These are phyloP conservation scores for Pachyrhynchus sulphureomaculatus DNA, from an alignment of 1,140 invertebrate genomes.

Conservation along the genomic window DNA sequence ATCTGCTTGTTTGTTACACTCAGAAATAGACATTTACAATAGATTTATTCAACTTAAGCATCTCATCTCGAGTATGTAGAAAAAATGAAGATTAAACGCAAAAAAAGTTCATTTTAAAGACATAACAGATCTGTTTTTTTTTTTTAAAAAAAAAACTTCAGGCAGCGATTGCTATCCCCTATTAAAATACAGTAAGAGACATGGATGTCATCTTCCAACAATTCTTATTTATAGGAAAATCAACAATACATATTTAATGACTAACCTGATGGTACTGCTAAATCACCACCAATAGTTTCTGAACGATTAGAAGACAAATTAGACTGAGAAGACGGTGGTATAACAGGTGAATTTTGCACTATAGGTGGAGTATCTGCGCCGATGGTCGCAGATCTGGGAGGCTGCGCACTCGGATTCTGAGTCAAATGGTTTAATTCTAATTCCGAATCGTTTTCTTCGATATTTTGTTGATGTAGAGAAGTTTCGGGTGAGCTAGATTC, in stretches of 20 bases:
- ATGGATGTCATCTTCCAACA: neutral
- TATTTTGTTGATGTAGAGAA: conserved; percentile 23
- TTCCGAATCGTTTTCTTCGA: conserved; percentile 44
- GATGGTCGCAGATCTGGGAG: conserved; percentile 45
- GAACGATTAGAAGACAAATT: conserved; percentile 34
- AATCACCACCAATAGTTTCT: conserved; percentile 35
- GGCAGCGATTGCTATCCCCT: too few species aligned
- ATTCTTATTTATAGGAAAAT: neutral
- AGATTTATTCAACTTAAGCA: too few species aligned
- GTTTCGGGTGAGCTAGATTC: conserved; percentile 51
- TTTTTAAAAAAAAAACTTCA: too few species aligned
- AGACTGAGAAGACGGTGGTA: neutral
- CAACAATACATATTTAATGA: too few species aligned
- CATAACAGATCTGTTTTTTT: too few species aligned
- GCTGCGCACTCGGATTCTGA: conserved; percentile 19
- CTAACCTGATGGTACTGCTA: neutral
- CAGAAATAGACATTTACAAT: too few species aligned
- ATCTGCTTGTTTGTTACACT: too few species aligned
- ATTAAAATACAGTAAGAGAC: too few species aligned
- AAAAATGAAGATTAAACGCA: too few species aligned
- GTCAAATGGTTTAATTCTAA: conserved; percentile 33
- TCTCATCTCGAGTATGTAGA: too few species aligned
- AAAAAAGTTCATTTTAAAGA: too few species aligned
- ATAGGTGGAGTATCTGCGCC: conserved; percentile 48
- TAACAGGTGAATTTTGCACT: conserved; percentile 11